phyloP scores from a whole-genome alignment of 2,113 vertebrate genomes.

The Speoplatyrhinus poulsoni region DNA sequence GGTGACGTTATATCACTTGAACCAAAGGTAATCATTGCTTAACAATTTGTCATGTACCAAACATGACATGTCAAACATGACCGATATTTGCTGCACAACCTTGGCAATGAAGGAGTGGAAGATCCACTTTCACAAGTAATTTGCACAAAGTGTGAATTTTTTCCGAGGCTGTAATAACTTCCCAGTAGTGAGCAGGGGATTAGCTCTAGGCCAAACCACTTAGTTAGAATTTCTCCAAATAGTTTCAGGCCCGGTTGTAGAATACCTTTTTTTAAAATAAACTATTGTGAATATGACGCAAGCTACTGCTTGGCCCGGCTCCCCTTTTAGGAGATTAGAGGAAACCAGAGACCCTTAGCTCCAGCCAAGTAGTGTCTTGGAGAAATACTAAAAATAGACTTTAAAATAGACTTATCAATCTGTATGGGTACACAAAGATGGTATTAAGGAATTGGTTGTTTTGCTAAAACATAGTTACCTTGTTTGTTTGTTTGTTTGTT shows the following conservation, averaged over 20 bases:
- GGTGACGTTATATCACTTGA: slow-evolving; percentile 6
- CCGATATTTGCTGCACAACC: not conserved
- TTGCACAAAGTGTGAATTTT: slow-evolving; percentile 67
- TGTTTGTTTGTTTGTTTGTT: not conserved
- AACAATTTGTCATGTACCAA: slow-evolving; percentile 8
- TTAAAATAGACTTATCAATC: not conserved
- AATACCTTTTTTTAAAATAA: slow-evolving; percentile 77
- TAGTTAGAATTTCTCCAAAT: slow-evolving; percentile 73
- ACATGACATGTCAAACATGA: no score
- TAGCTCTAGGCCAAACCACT: slow-evolving; percentile 71
- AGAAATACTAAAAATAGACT: not conserved
- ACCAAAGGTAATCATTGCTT: slow-evolving; percentile 13
- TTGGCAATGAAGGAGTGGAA: slow-evolving; percentile 10
- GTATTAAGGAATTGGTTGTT: not conserved
- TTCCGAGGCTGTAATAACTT: slow-evolving; percentile 59
- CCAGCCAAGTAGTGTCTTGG: slow-evolving; percentile 28
- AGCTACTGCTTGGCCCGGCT: slow-evolving; percentile 38
- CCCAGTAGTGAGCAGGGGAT: slow-evolving; percentile 55
- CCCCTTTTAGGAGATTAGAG: slow-evolving; percentile 36
- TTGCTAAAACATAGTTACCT: not conserved
- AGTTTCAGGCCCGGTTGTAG: slow-evolving; percentile 55
- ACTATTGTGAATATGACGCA: slow-evolving; percentile 47
- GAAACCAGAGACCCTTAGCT: slow-evolving; percentile 58
- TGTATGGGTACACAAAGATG: not conserved
- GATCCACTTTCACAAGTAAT: slow-evolving; percentile 54